phyloP scores from a whole-genome alignment of 1,140 invertebrate genomes.

The Yoshiicerus persimilis region DNA sequence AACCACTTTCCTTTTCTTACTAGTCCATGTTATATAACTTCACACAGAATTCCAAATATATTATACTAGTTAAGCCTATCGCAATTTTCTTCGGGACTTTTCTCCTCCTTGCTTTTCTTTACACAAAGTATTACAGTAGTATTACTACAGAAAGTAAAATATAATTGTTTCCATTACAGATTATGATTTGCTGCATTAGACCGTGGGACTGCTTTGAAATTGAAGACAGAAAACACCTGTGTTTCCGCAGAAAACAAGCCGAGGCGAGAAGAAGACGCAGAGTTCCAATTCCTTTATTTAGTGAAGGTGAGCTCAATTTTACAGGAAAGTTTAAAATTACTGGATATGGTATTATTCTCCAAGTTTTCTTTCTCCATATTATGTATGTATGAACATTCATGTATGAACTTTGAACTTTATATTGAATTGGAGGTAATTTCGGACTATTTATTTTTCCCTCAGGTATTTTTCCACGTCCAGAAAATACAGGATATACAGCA shows the following conservation, averaged over 20 bases:
- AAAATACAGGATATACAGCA: background rate
- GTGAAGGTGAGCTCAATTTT: background rate
- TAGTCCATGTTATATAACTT: too few species aligned
- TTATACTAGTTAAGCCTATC: too few species aligned
- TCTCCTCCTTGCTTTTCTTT: background rate
- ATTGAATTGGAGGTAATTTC: background rate
- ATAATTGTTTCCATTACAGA: background rate
- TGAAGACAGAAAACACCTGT: constrained; percentile 8
- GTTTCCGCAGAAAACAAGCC: constrained; percentile 9
- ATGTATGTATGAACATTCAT: background rate
- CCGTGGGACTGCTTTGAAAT: background rate
- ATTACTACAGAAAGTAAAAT: background rate
- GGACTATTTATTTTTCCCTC: background rate
- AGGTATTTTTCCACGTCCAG: background rate
- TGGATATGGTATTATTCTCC: background rate
- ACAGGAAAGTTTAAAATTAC: background rate
- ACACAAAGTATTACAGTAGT: background rate
- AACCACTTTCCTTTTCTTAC: too few species aligned
- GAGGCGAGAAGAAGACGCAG: background rate
- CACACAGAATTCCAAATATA: too few species aligned
- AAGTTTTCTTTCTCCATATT: background rate
- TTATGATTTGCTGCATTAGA: constrained; percentile 29
- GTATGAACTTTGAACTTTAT: background rate
- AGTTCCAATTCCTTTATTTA: constrained; percentile 3
- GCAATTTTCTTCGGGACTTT: too few species aligned